Evolutionary conservation across 2,797 vertebrate species (phyloP), one percentile per base, ranked within the genome.

Genomic region (Typhlichthys eigenmanni): DNA sequence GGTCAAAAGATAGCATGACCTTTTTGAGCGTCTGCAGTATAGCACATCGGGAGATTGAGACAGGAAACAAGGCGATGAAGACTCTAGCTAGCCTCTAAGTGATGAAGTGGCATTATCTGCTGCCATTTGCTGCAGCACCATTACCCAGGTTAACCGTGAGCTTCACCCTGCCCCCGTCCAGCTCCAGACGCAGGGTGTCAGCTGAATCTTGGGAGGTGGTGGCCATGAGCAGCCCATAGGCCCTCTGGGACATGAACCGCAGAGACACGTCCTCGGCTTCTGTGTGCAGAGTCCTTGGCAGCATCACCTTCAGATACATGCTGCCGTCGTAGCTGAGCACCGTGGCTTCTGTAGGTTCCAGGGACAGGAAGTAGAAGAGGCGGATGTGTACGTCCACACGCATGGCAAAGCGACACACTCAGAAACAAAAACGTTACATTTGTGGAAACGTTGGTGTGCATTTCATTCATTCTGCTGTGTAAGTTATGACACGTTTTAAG

Each of bases 101-200:
- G 72, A 75, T 88, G 74, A 78, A 49, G 58, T 49, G 58, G 52
- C 13, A 70, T 66, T 64, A 76, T 79, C 67, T 65, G 73, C 73
- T 57, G 4, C 24, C 17, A 60, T 79, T 62, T 65, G 66, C 66
- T 13, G 60, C 66, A 62, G 74, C 85, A 72, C 79, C 82, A 82
- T 95, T 97, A 98, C 97, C 97, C 88, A 98, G 92, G 90, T 98
- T 97, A 84, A 98, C 94, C 49, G 95, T 98, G 79, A 98, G 96
- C 67, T 95, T 96, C 85, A 98, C 95, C 88, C 93, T 91, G 61
- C 95, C 96, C 8, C 94, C 95, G 11, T 98, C 97, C 85, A 98
- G 92, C 93, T 98, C 97, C 29, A 98, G 90, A 60, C 96, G 94
- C 77, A 98, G 92, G 0, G 95, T 96, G 88, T 98, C 96, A 0